These are phyloP conservation scores for Bombycilla garrulus DNA, from an alignment of 2,113 vertebrate genomes.

Conservation along the genomic window DNA sequence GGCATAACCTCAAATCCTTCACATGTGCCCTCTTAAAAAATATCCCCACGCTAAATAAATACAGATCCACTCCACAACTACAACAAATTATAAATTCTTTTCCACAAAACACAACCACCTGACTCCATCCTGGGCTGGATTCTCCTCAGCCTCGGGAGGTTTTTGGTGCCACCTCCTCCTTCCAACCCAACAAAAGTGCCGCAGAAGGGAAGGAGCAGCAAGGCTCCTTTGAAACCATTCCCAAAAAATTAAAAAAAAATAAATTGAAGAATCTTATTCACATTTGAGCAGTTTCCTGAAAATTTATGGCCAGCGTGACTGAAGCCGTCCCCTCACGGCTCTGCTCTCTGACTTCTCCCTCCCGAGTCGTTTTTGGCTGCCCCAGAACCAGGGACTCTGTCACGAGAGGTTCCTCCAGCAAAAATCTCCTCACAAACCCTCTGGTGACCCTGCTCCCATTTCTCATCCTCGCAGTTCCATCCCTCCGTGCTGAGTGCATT, in stretches of 20 bases:
- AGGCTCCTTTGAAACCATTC: neutral
- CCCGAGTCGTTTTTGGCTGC: neutral
- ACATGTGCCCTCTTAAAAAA: too few species aligned
- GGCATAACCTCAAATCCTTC: too few species aligned
- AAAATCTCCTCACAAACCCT: neutral
- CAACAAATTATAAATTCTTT: too few species aligned
- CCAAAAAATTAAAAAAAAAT: fast-evolving
- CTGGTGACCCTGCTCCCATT: neutral
- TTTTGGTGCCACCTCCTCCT: neutral
- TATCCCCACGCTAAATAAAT: too few species aligned
- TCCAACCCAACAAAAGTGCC: neutral
- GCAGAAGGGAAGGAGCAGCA: neutral
- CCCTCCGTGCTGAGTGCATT: neutral
- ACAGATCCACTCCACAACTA: too few species aligned
- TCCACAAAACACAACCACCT: too few species aligned
- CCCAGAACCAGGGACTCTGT: neutral
- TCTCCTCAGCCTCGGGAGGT: neutral
- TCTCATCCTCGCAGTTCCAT: neutral
- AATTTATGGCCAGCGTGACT: neutral
- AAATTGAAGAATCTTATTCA: neutral
- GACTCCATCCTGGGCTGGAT: neutral
- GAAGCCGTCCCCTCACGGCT: neutral
- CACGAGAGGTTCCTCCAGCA: neutral
- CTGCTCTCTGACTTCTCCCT: neutral
- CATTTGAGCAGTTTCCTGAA: neutral